Percentiles rank a stretch among this genome's conserved stretches.
Evolutionary conservation across 2,797 vertebrate species (phyloP).

Genomic region (Galago senegalensis): DNA sequence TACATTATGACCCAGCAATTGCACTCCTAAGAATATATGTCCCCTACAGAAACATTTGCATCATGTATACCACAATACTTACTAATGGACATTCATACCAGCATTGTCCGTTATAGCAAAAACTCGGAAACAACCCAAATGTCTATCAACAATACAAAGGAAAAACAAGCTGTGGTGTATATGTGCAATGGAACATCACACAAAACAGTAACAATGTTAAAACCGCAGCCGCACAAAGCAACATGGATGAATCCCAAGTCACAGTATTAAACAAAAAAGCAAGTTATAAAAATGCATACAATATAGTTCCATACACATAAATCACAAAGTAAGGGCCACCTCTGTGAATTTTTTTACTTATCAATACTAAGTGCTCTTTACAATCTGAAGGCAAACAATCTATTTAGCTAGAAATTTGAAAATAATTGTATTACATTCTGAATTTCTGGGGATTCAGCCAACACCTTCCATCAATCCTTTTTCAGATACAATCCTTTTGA

Average conservation of each 20-base stretch:
- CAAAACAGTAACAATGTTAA: neutral
- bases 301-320: neutral
- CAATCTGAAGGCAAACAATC: constrained; percentile 53
- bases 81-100: neutral
- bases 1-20: neutral
- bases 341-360: constrained; percentile 8
- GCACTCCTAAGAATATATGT: neutral
- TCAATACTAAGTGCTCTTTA: neutral
- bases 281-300: constrained; percentile 17
- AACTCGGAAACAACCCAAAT: constrained; percentile 22
- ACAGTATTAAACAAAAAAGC: neutral
- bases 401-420: constrained; percentile 42
- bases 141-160: constrained; percentile 37
- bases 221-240: neutral
- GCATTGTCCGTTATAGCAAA: constrained; percentile 2
- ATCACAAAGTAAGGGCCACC: neutral
- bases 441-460: constrained; percentile 25
- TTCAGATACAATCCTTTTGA: neutral
- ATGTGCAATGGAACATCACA: neutral
- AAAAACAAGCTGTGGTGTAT: neutral
- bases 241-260: neutral
- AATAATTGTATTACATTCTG: constrained; percentile 38
- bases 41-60: neutral
- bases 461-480: constrained; percentile 14
- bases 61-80: neutral